Base-by-base conservation (phyloP, 2,113 vertebrate genomes). In the Chloropsis cyanopogon region DNA sequence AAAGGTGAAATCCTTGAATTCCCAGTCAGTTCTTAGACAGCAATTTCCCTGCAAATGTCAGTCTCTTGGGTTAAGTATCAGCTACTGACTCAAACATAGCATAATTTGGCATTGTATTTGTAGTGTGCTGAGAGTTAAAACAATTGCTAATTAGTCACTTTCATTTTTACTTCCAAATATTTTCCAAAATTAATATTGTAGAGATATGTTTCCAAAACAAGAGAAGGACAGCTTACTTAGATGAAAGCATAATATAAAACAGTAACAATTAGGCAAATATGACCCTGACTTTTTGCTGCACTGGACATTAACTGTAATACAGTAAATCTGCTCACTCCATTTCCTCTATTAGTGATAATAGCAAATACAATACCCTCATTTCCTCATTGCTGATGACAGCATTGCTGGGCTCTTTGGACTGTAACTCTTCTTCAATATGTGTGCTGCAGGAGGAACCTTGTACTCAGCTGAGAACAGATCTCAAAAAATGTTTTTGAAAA, bases 291-390 rank as follows among this genome's bases (percentile, higher is more conserved):
- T 84, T 60, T 79, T 77, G 25, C 66, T 87, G 54, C 42, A 50
- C 41, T 94, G 81, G 53, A 76, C 35, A 47, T 76, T 61, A 82
- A 78, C 46, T 76, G 49, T 72, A 97, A 91, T 57, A 78, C 49
- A 76, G 73, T 50, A 89, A 41, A 75, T 60, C 50, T 92, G 57
- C 41, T 89, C 6, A 1, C 42, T 92, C 54, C 84, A 82, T 92
- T 96, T 97, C 91, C 81, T 82, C 31, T 86, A 82, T 93, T 95
- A 95, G 37, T 79, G 69, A 78, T 82, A 91, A 95, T 25, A 76
- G 53, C 72, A 84, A 91, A 87, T 64, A 86, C 76, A 91, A 88
- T 92, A 89, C 65, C 25, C 65, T 92, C 49, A 93, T 93, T 92
- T 97, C 94, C 86, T 95, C 76, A 76, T 6, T 91, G 92, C 69